Evolutionary conservation across 2,888 invertebrate genomes (phyloP).

Genomic region (Acleris cristana): DNA sequence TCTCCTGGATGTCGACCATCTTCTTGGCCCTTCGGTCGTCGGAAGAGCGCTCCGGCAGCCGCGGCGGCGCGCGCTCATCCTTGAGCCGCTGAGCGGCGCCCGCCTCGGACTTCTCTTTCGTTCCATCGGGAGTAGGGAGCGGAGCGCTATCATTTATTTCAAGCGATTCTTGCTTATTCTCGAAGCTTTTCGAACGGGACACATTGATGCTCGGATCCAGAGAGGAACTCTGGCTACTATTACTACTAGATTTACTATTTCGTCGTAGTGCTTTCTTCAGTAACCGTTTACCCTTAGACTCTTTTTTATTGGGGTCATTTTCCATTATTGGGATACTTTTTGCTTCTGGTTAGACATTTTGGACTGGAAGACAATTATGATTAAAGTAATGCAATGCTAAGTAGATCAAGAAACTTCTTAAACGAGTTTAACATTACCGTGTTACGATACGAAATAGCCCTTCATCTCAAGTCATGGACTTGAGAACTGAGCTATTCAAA

Average conservation of each 20-base stretch:
- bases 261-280: conserved; percentile 74
- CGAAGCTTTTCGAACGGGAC: conserved; percentile 68
- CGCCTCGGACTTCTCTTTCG: conserved; percentile 51
- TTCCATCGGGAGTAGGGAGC: conserved; percentile 63
- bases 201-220: conserved; percentile 56
- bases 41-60: conserved; percentile 37
- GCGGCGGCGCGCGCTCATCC: conserved; percentile 46
- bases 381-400: conserved; percentile 7
- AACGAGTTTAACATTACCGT: conserved; percentile 26
- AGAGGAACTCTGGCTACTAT: conserved; percentile 59
- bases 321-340: conserved; percentile 71
- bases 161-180: conserved; percentile 58
- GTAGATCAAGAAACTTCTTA: background rate
- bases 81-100: conserved; percentile 44
- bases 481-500: conserved; percentile 53
- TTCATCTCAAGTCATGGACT: conserved; percentile 62
- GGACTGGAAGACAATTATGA: conserved; percentile 54
- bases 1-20: conserved; percentile 62
- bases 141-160: conserved; percentile 63
- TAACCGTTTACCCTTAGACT: conserved; percentile 77
- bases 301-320: conserved; percentile 79
- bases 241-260: conserved; percentile 66
- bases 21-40: conserved; percentile 51
- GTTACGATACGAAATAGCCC: conserved; percentile 60
- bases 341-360: conserved; percentile 65